Base-by-base conservation (phyloP, 1,140 invertebrate genomes). In the Lordiphosa mommai region DNA sequence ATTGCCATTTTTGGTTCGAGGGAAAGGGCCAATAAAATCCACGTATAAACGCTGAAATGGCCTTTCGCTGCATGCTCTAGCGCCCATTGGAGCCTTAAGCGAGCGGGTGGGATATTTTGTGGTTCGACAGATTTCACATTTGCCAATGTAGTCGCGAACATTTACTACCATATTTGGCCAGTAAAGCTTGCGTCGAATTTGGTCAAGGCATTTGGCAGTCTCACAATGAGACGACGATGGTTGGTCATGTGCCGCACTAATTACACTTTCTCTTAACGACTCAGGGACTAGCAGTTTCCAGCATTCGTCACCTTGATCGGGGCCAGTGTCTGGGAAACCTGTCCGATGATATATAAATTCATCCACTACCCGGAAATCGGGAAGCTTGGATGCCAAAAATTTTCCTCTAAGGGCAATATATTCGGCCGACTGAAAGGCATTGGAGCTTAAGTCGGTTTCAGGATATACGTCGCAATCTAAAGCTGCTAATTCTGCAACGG, bases 121-220 rank as follows among this genome's bases (percentile, higher is more conserved):
- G n/a, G 32, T 33, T 7, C n/a, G 32, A 33, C 32, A 33, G 4
- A 33, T 27, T 8, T 13, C 46, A 33, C 46, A 13, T n/a, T 48
- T 14, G 0, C 17, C 7, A 27, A 50, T 50, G n/a, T 37, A 50
- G 16, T 50, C 30, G 7, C 46, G 13, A 2, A 48, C 32, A 2
- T 48, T n/a, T 3, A 33, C 14, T 8, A 33, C 46, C 46, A 48
- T 48, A 8, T 14, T 48, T 55, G 29, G 47, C 30, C 47, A 59
- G 9, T 30, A 51, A 8, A 51, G 34, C 2, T 9, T 29, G 0
- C 29, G 38, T 3, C 37, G 4, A 7, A 44, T 44, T 17, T 9
- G 48, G 1, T 59, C 30, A 1, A 41, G 7, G 30, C 29, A 59
- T 34, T 51, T 36, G 7, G 14, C 9, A 13, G 27, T 34, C 1